Conservation (phyloP, 2,113 vertebrate species). For the Pygoscelis adeliae region DNA sequence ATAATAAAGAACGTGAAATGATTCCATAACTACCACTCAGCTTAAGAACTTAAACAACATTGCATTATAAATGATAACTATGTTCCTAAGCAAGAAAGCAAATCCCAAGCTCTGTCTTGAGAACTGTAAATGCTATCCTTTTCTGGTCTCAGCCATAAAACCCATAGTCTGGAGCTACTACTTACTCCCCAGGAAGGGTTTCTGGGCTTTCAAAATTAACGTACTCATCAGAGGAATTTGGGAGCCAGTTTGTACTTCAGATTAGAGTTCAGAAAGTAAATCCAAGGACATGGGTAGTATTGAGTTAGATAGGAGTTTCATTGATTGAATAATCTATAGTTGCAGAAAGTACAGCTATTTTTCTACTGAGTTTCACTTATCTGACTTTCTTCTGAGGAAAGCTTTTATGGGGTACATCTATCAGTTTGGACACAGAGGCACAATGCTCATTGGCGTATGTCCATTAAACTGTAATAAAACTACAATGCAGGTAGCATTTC, state of each 20-base stretch:
- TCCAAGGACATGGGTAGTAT: conserved; percentile 18
- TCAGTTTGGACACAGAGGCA: conserved; percentile 35
- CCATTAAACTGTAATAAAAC: conserved; percentile 32
- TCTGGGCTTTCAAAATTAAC: not conserved
- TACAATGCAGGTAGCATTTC: not conserved
- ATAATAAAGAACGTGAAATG: not conserved
- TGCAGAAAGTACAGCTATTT: conserved; percentile 54
- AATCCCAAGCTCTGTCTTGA: not conserved
- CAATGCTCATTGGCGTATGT: not conserved
- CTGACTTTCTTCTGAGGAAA: conserved; percentile 52
- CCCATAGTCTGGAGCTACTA: not conserved
- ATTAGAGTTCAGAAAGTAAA: conserved; percentile 32
- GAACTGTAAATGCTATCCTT: not conserved
- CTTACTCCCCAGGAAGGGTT: not conserved
- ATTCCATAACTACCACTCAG: not conserved
- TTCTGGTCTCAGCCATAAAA: not conserved
- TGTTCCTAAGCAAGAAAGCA: not conserved
- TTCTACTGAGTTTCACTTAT: conserved; percentile 57
- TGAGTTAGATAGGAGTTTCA: conserved; percentile 48
- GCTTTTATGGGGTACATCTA: conserved; percentile 55
- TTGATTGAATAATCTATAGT: conserved; percentile 64
- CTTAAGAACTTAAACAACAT: not conserved
- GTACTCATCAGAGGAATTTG: not conserved
- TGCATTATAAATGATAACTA: not conserved
- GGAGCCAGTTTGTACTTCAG: not conserved